These are phyloP conservation scores for Eolophus roseicapilla DNA, from an alignment of 2,113 vertebrate genomes.

Conservation along the genomic window DNA sequence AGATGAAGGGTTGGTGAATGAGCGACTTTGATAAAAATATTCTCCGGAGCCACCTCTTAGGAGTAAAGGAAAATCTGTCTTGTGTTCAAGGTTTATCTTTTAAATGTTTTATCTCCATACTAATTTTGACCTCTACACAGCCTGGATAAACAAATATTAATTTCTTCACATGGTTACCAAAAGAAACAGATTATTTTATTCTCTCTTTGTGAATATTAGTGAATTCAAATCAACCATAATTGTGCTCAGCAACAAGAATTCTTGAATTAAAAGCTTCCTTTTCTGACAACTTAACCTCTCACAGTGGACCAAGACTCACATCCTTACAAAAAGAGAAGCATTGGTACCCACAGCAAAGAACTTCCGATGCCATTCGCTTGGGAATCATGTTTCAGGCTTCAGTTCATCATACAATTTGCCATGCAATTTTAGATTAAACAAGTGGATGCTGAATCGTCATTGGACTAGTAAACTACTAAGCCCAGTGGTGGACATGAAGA, in stretches of 20 bases:
- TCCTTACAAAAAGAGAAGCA: not conserved
- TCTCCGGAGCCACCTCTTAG: not conserved
- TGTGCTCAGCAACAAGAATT: not conserved
- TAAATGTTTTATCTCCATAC: not conserved
- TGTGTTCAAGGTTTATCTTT: not conserved
- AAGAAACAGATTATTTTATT: not conserved
- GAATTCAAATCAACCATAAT: not conserved
- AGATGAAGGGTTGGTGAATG: not conserved
- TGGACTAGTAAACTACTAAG: constrained; percentile 14
- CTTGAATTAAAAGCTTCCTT: not conserved
- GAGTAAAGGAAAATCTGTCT: not conserved
- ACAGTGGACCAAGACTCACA: not conserved
- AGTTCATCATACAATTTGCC: constrained; percentile 1
- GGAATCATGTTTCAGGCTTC: not conserved
- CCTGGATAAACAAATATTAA: not conserved
- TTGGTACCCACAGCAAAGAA: not conserved
- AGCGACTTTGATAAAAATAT: not conserved
- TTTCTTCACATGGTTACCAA: not conserved
- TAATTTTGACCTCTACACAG: not conserved
- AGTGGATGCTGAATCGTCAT: constrained; percentile 38
- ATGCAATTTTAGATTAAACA: constrained; percentile 41
- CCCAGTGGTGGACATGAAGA: constrained; percentile 46
- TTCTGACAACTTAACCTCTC: not conserved
- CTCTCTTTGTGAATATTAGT: not conserved
- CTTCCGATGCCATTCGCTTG: not conserved